A percentile compares a stretch with the other conserved stretches of the same genome.
Evolutionary conservation across 2,113 vertebrate genomes (phyloP).

Genomic region (Alligator mississippiensis): DNA sequence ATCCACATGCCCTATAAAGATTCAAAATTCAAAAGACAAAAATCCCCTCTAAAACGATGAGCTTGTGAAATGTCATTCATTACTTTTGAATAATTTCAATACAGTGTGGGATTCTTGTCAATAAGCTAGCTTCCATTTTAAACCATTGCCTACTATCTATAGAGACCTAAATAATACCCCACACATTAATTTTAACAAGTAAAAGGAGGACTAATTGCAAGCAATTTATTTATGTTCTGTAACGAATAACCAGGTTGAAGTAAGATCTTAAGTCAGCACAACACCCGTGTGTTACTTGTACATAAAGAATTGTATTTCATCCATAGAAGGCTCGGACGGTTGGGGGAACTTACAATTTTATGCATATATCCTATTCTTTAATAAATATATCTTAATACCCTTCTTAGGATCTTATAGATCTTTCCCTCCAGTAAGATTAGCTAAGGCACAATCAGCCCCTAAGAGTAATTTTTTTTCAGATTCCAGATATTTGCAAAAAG

Average conservation of each 20-base stretch:
- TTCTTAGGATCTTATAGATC: background rate
- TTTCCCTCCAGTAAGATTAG: background rate
- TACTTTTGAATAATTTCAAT: background rate
- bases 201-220: background rate
- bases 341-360: background rate
- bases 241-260: background rate
- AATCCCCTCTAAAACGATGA: background rate
- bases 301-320: background rate
- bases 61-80: background rate
- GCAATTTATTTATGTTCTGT: background rate
- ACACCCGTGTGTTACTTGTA: no score
- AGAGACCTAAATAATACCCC: background rate
- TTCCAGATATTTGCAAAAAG: background rate
- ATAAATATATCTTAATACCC: background rate
- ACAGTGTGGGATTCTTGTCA: no score
- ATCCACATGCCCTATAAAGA: background rate
- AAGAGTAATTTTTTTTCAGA: background rate
- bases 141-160: no score
- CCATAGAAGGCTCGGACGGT: background rate
- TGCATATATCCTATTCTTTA: background rate
- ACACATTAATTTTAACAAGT: background rate
- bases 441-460: background rate
- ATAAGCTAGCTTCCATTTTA: no score
- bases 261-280: background rate
- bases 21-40: background rate